Conservation (phyloP, 2,888 invertebrate species). For the Mayetiola destructor region DNA sequence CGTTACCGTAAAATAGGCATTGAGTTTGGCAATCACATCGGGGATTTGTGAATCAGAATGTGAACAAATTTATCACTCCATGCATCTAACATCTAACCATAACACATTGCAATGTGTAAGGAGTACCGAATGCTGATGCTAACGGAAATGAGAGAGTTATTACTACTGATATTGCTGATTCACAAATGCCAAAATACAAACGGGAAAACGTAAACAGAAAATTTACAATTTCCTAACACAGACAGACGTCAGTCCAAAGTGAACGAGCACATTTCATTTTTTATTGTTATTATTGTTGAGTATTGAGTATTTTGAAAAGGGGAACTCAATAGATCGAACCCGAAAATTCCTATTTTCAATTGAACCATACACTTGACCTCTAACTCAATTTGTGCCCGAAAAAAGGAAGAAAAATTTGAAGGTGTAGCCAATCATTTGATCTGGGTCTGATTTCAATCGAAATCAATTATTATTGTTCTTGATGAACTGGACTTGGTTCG, state of each 20-base stretch:
- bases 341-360: too few species aligned
- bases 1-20: neutral
- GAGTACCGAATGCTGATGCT: too few species aligned
- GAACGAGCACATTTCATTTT: neutral
- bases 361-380: slow-evolving; percentile 8
- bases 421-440: too few species aligned
- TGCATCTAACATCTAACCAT: too few species aligned
- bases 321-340: neutral
- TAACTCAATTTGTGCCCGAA: neutral
- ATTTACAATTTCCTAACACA: too few species aligned
- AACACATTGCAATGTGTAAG: slow-evolving; percentile 1
- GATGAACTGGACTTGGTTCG: too few species aligned
- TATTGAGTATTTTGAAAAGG: neutral
- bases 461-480: too few species aligned
- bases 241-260: neutral
- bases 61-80: slow-evolving; percentile 11
- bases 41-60: slow-evolving; percentile 10
- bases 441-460: too few species aligned
- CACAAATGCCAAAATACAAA: neutral
- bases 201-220: too few species aligned
- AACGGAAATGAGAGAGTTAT: slow-evolving; percentile 12
- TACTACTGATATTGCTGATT: slow-evolving; percentile 12
- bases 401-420: too few species aligned
- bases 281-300: neutral
- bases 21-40: slow-evolving; percentile 8